A percentile compares a stretch with the other conserved stretches of the same genome.
These are phyloP conservation scores for Montipora sp. DNA, from an alignment of 64 coral and sea anemone genomes.

Conservation along the genomic window DNA sequence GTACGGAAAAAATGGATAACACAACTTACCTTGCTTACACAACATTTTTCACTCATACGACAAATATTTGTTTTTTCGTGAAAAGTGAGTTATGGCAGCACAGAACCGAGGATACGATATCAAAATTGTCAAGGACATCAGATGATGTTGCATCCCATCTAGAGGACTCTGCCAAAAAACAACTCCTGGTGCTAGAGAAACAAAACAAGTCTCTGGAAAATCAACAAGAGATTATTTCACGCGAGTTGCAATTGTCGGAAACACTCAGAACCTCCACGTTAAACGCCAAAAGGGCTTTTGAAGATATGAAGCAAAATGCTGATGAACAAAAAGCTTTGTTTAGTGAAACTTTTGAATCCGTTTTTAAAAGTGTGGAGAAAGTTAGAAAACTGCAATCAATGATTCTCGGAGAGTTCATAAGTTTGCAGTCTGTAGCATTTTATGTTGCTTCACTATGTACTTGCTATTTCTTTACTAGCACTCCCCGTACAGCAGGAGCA, in stretches of 20 bases:
- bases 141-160: constrained; percentile 83
- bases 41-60: constrained; percentile 94
- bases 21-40: constrained; percentile 88
- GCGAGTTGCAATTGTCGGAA: constrained; percentile 66
- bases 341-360: constrained; percentile 90
- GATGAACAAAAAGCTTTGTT: constrained; percentile 85
- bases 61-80: constrained; percentile 96
- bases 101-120: constrained; percentile 89
- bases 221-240: constrained; percentile 81
- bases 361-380: constrained; percentile 88
- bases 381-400: constrained; percentile 85
- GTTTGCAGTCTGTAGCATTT: constrained; percentile 91
- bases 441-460: constrained; percentile 84
- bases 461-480: constrained; percentile 91
- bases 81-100: constrained; percentile 94
- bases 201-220: constrained; percentile 88
- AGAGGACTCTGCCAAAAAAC: constrained; percentile 80
- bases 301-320: constrained; percentile 87
- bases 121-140: constrained; percentile 86
- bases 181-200: constrained; percentile 68
- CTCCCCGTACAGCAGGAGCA: constrained; percentile 79
- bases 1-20: constrained; percentile 85
- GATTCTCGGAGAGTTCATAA: constrained; percentile 96
- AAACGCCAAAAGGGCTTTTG: constrained; percentile 82
- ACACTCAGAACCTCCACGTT: constrained; percentile 78